These are phyloP conservation scores for Homarus gammarus DNA, from an alignment of 2,888 invertebrate species.

Conservation along the genomic window DNA sequence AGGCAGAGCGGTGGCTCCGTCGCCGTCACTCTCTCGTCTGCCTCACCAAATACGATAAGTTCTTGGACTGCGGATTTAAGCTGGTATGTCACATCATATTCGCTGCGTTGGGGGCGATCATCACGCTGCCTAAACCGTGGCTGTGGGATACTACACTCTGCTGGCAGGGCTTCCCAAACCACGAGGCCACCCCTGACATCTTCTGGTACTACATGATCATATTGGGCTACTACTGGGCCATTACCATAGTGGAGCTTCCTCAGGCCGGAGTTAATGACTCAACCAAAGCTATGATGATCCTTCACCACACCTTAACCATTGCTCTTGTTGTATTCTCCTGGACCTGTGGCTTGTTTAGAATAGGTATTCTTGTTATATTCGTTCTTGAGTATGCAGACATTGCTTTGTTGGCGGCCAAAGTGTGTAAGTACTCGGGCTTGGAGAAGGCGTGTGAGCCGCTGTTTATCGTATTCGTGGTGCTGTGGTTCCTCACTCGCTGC, in stretches of 20 bases:
- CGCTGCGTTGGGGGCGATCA: not conserved
- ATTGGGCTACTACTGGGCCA: conserved; percentile 51
- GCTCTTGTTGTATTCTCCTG: conserved; percentile 58
- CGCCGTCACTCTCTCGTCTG: conserved; percentile 90
- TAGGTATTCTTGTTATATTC: conserved; percentile 64
- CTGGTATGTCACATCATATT: conserved; percentile 16
- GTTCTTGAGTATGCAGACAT: conserved; percentile 53
- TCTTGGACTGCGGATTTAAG: conserved; percentile 89
- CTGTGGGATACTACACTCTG: conserved; percentile 48
- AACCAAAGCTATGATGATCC: conserved; percentile 77
- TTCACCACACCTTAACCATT: conserved; percentile 58
- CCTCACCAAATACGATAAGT: conserved; percentile 92
- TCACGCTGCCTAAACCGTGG: conserved; percentile 45
- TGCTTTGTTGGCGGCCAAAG: conserved; percentile 55
- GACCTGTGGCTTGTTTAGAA: conserved; percentile 55
- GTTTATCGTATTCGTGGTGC: conserved; percentile 48
- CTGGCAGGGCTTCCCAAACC: conserved; percentile 89
- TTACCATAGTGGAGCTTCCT: conserved; percentile 89
- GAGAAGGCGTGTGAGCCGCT: conserved; percentile 30
- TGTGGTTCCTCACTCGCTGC: conserved; percentile 79
- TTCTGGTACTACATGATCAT: conserved; percentile 62
- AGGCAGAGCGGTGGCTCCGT: conserved; percentile 42
- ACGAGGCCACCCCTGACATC: conserved; percentile 81
- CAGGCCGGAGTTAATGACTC: conserved; percentile 82
- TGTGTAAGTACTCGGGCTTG: conserved; percentile 38